Conservation (phyloP, 2,888 invertebrate genomes). For the Petrophora chlorosata region DNA sequence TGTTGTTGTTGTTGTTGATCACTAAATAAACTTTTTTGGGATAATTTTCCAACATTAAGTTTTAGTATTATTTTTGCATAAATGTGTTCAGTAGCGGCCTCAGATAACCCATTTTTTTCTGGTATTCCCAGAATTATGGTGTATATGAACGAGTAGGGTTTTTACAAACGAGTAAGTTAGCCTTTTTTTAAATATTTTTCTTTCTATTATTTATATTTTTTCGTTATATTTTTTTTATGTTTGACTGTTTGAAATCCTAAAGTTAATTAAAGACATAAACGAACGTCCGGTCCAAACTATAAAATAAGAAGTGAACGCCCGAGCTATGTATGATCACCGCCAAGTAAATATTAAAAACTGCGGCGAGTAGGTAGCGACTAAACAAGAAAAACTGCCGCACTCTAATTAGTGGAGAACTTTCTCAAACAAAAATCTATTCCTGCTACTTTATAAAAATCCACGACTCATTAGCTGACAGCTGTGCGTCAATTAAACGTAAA, state of each 20-base stretch:
- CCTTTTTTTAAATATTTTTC: no score
- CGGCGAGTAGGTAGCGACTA: neutral
- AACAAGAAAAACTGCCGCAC: slow-evolving; percentile 11
- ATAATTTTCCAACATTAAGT: no score
- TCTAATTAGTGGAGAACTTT: slow-evolving; percentile 28
- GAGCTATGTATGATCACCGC: neutral
- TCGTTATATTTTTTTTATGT: no score
- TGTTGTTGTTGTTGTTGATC: no score
- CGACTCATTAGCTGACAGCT: slow-evolving; percentile 80
- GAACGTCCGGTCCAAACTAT: neutral
- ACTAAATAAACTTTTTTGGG: no score
- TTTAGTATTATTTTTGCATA: no score
- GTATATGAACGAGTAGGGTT: no score
- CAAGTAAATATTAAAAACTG: slow-evolving; percentile 5
- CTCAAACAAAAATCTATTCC: slow-evolving; percentile 38
- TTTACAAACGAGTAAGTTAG: no score
- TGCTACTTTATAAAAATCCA: slow-evolving; percentile 66
- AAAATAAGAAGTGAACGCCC: neutral
- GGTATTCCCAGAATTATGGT: no score
- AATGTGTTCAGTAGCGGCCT: no score
- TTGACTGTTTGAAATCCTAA: neutral
- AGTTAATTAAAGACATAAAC: slow-evolving; percentile 28
- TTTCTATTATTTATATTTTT: no score
- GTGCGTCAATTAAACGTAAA: slow-evolving; percentile 82
- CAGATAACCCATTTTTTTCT: no score